phyloP scores from a whole-genome alignment of 2,888 invertebrate genomes.

The Pseudoips prasinana region DNA sequence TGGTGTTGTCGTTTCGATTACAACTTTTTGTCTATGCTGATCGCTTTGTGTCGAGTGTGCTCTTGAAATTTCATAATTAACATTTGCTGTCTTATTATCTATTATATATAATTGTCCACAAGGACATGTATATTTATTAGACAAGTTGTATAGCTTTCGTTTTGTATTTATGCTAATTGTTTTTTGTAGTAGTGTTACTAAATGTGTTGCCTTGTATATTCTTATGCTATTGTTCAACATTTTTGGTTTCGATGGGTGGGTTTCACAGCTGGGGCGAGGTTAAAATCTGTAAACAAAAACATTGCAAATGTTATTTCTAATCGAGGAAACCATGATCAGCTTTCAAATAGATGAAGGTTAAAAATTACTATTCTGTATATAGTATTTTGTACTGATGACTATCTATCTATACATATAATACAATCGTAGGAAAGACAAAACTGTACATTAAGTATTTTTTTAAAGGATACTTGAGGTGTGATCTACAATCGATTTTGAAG shows the following conservation, averaged over 20 bases:
- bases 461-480: too few relatives aligned
- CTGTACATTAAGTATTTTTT: too few relatives aligned
- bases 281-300: too few relatives aligned
- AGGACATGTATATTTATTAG: conserved; percentile 26
- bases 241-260: conserved; percentile 16
- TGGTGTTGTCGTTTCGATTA: conserved; percentile 63
- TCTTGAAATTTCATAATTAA: conserved; percentile 27
- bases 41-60: conserved; percentile 67
- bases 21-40: conserved; percentile 68
- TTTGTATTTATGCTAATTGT: conserved; percentile 16
- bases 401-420: too few relatives aligned
- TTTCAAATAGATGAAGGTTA: too few relatives aligned
- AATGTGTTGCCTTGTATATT: conserved; percentile 29
- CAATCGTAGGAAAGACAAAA: too few relatives aligned
- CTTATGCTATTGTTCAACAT: conserved; percentile 25
- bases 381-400: too few relatives aligned
- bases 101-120: conserved; percentile 40
- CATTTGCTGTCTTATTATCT: conserved; percentile 25
- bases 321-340: too few relatives aligned
- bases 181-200: conserved; percentile 19
- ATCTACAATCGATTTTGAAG: too few relatives aligned
- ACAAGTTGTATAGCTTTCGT: conserved; percentile 5
- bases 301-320: too few relatives aligned
- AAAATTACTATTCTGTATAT: too few relatives aligned
- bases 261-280: conserved; percentile 21